Evolutionary conservation across 2,113 vertebrate species (phyloP), one percentile per base, ranked within the genome.

Genomic region (Octodon degus): DNA sequence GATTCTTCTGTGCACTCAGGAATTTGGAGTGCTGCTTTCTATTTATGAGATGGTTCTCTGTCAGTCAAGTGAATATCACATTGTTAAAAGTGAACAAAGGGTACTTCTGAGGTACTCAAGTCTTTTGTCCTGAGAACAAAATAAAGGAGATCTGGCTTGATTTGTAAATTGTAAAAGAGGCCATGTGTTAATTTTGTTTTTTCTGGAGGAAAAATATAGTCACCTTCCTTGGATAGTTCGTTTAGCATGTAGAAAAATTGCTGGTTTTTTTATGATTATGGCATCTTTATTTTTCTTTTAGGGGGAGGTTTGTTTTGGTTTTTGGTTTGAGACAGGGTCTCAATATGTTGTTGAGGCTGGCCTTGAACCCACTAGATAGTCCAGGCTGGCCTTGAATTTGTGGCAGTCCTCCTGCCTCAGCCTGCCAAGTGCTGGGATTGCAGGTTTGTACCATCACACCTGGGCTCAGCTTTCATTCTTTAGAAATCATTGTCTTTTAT

Each of bases 401-500:
- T 30, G 25, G 6, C 27, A 27, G 17, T 30, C 7, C 76, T 79
- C 6, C 76, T 50, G 43, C 40, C 13, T 77, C 74, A 47, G 24
- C 22, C 24, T 47, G 40, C 6, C 30, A 14, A 79, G 43, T 79
- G 13, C 76, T 32, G 43, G 2, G 27, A 79, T 79, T 50, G 32
- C 43, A 50, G 6, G 25, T 6, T 16, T 50, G 13, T 50, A 19
- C 25, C 43, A 50, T 25, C 43, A 50, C 13, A 11, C 27, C 7
- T 79, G 43, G 14, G 14, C 24, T 40, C 5, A 43, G 72, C 22
- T 76, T 76, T 76, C 72, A 63, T 30, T 53, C 89, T 81, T 77
- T 82, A 60, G 17, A 81, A 96, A 47, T 77, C 24, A 24, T 92
- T 62, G 50, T 94, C 65, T 30, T 84, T 53, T 88, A 87, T 68